Evolutionary conservation across 2,888 invertebrate species (phyloP).

Genomic region (Ornithoptera alexandrae): DNA sequence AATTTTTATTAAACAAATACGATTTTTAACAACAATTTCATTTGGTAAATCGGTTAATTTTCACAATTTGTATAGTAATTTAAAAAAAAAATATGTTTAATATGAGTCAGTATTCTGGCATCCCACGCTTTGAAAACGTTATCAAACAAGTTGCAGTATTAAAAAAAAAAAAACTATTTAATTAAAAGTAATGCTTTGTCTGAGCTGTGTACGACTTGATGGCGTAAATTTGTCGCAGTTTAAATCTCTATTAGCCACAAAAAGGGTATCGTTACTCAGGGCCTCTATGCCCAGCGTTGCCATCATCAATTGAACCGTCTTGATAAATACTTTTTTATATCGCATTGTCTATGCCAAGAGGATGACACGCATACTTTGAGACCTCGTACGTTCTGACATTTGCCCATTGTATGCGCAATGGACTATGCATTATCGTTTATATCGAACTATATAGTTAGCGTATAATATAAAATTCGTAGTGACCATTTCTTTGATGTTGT

Average conservation of each 20-base stretch:
- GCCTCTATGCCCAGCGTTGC: not conserved
- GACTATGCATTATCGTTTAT: constrained; percentile 8
- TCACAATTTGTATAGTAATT: not conserved
- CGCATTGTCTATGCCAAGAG: not conserved
- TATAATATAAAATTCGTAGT: constrained; percentile 46
- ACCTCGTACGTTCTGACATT: not conserved
- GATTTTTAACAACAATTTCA: not conserved
- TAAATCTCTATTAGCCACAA: not conserved
- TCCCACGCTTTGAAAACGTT: not conserved
- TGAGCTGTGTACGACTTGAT: not conserved
- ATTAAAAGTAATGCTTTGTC: not conserved
- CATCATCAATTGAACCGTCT: not conserved
- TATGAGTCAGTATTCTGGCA: too few species aligned
- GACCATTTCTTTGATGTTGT: constrained; percentile 50
- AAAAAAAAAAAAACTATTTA: not conserved
- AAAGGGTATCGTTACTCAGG: not conserved
- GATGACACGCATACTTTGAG: not conserved
- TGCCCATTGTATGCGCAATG: not conserved
- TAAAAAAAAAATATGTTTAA: not conserved
- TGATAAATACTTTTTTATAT: not conserved
- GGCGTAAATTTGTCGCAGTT: not conserved
- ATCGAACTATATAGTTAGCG: constrained; percentile 16
- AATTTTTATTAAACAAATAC: not conserved
- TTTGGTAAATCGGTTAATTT: not conserved
- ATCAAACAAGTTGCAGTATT: not conserved